Evolutionary conservation across 1,140 invertebrate species (phyloP), one percentile per base, ranked within the genome.

Genomic region (Sarcophaga bullata): DNA sequence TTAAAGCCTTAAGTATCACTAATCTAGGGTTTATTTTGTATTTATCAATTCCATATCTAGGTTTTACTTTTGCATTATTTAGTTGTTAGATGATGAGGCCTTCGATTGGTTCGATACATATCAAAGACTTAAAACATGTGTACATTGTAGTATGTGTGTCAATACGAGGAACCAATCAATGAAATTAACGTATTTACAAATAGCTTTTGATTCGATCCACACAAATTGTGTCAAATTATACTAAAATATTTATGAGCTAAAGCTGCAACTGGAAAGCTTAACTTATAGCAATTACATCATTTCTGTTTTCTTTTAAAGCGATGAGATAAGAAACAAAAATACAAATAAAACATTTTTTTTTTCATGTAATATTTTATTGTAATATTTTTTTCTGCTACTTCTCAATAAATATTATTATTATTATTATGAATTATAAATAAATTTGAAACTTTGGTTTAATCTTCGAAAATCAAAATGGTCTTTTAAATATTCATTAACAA

Each of bases 401-500:
- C 25, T 37, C 25, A 37, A 58, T 58, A 58, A 58, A 58, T 58
- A 58, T 58, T 58, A 37, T 58, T 15, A 13, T 58, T 7, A 58
- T 6, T 58, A 4, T 7, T 58, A n/a, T n/a, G 15, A 68, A 68
- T 68, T 68, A 68, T 19, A 7, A 68, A 19, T 19, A 68, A 17
- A 62, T 62, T n/a, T n/a, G 6, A 19, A 25, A 68, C 9, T 68
- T 68, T 68, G 62, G n/a, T 58, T 58, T n/a, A 58, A 68, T 19
- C 62, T 68, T 68, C 62, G 17, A 68, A 68, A 68, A 68, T 19
- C 17, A 68, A 68, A 68, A 68, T 68, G 62, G 62, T 19, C 62
- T 68, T 68, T 68, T 19, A n/a, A 68, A 68, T 25, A 58, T 58
- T 68, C 62, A 52, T 78, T 78, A 78, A 78, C 75, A 78, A 78